Evolutionary conservation across 2,113 vertebrate species (phyloP), one percentile per base, ranked within the genome.

Genomic region (Chionodraco myersi): DNA sequence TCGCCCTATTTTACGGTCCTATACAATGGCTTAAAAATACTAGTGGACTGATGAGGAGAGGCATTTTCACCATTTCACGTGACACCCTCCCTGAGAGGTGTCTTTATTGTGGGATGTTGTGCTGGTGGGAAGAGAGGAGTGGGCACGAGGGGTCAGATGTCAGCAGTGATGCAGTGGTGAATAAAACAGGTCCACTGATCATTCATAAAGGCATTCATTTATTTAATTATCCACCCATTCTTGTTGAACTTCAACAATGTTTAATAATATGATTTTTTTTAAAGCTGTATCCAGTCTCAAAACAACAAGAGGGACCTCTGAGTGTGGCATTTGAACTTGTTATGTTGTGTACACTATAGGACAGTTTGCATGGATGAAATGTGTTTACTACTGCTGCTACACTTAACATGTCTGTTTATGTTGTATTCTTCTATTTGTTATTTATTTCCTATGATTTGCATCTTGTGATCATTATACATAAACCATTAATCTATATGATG

Each of bases 21-120:
- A 80, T 94, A 92, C 91, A 94, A 91, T 74, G 44, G 72, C 79
- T 93, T 95, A 88, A 91, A 94, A 90, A 90, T 81, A 84, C 86
- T 86, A 87, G 5, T 10, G 23, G 52, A 65, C 88, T 66, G 70
- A 90, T 57, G 87, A 77, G 72, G 63, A 57, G 84, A 77, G 51
- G 62, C 54, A n/a, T 83, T 80, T 83, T 77, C 59, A 58, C 65
- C 34, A 18, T 84, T 84, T 86, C 73, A 51, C 87, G 59, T 80
- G 86, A 81, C 84, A 71, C 72, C 70, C 66, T 36, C 65, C 58
- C 18, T 23, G 63, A 1, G 61, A 76, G 59, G 76, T 86, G 77
- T 63, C 59, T 86, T 78, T 80, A 68, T 74, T 81, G 1, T 18
- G 63, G 79, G 83, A 86, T 77, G 72, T 64, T 75, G 78, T 81